These are phyloP conservation scores for Globodera ellingtonae DNA, from an alignment of 1,140 invertebrate genomes.

Conservation along the genomic window DNA sequence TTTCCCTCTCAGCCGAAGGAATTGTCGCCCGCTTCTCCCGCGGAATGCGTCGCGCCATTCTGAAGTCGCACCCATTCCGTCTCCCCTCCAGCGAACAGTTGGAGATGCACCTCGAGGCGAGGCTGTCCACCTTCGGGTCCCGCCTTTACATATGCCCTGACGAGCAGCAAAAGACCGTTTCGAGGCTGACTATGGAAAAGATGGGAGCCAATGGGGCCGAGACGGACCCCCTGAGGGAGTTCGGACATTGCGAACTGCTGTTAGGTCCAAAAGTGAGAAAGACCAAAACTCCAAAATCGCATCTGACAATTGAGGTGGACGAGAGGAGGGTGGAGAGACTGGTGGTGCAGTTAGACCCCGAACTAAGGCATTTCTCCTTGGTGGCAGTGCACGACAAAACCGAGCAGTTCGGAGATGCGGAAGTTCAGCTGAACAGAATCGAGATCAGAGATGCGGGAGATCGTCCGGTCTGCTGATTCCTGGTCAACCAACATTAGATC, in stretches of 20 bases:
- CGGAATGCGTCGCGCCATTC: constrained; percentile 37
- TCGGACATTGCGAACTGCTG: constrained; percentile 43
- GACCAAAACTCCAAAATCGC: not conserved
- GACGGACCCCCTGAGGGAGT: constrained; percentile 25
- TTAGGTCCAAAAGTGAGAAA: constrained; percentile 37
- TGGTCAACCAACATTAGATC: not conserved
- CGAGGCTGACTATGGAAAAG: not conserved
- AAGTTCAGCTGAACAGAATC: constrained; percentile 14
- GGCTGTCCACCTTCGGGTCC: constrained; percentile 45
- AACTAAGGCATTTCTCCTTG: constrained; percentile 42
- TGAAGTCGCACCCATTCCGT: constrained; percentile 43
- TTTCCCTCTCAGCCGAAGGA: constrained; percentile 12
- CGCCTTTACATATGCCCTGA: constrained; percentile 53
- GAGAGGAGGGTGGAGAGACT: constrained; percentile 28
- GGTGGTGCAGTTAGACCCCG: constrained; percentile 44
- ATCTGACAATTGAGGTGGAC: constrained; percentile 23
- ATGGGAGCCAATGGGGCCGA: constrained; percentile 20
- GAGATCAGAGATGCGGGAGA: constrained; percentile 13
- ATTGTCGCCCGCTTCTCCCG: constrained; percentile 24
- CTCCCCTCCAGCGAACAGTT: constrained; percentile 28
- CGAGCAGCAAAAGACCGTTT: constrained; percentile 26
- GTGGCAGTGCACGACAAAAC: constrained; percentile 49
- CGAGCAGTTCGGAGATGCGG: constrained; percentile 47
- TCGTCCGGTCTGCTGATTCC: constrained; percentile 11
- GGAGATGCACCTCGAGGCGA: constrained; percentile 49